Conservation (phyloP, 1,140 invertebrate genomes). For the Saxidomus purpurata region DNA sequence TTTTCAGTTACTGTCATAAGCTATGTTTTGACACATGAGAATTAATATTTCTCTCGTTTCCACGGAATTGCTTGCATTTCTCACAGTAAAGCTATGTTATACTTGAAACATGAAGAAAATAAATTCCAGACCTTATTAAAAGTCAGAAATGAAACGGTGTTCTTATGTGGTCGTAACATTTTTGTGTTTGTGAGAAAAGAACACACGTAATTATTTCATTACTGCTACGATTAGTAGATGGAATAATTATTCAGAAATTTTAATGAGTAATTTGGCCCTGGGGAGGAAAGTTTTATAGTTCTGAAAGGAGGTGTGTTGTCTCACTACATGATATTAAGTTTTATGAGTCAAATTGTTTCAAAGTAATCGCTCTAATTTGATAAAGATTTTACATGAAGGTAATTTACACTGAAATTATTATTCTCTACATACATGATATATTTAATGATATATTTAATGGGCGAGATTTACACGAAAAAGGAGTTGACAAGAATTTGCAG, state of each 20-base stretch:
- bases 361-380: neutral
- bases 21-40: conserved; percentile 64
- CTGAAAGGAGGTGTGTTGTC: neutral
- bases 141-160: conserved; percentile 40
- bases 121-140: conserved; percentile 58
- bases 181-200: conserved; percentile 37
- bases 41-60: conserved; percentile 60
- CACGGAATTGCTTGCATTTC: conserved; percentile 52
- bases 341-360: neutral
- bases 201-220: conserved; percentile 35
- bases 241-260: conserved; percentile 38
- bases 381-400: neutral
- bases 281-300: conserved; percentile 4
- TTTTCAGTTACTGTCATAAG: conserved; percentile 48
- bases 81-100: conserved; percentile 41
- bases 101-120: conserved; percentile 48
- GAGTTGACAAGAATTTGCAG: too few species aligned
- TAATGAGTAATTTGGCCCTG: conserved; percentile 38
- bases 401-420: neutral
- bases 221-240: neutral
- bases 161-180: conserved; percentile 42
- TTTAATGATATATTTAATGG: too few species aligned
- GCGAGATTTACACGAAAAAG: too few species aligned
- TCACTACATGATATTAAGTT: neutral
- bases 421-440: neutral